Evolutionary conservation across 2,797 vertebrate genomes (phyloP).

Genomic region (Chaetophractus vellerosus): DNA sequence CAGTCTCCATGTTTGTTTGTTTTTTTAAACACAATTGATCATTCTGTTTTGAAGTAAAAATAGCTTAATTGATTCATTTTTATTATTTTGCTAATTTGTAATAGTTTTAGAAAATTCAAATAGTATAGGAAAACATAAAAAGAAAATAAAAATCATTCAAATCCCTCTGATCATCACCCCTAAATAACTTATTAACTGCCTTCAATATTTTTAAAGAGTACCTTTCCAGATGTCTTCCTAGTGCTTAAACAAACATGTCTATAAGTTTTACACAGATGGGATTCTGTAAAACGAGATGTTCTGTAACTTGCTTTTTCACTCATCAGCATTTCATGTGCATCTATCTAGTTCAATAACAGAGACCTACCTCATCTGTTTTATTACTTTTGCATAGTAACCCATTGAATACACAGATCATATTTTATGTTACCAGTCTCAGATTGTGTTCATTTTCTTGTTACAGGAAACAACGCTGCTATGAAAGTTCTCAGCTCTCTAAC

Average conservation of each 20-base stretch:
- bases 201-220: neutral
- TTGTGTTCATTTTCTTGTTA: neutral
- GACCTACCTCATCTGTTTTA: neutral
- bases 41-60: neutral
- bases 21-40: neutral
- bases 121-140: neutral
- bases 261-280: neutral
- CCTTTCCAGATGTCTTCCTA: neutral
- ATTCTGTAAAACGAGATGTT: neutral
- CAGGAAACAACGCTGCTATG: neutral
- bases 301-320: neutral
- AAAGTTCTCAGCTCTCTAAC: neutral
- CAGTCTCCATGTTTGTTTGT: neutral
- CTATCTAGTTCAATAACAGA: neutral
- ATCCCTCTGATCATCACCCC: neutral
- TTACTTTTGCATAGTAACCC: neutral
- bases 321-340: neutral
- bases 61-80: neutral
- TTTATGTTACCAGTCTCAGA: neutral
- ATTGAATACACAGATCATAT: neutral
- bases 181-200: neutral
- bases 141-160: neutral
- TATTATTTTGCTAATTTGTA: neutral
- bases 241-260: neutral
- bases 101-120: conserved; percentile 14